Evolutionary conservation across 2,888 invertebrate species (phyloP).

Genomic region (Malthinus flaveolus): DNA sequence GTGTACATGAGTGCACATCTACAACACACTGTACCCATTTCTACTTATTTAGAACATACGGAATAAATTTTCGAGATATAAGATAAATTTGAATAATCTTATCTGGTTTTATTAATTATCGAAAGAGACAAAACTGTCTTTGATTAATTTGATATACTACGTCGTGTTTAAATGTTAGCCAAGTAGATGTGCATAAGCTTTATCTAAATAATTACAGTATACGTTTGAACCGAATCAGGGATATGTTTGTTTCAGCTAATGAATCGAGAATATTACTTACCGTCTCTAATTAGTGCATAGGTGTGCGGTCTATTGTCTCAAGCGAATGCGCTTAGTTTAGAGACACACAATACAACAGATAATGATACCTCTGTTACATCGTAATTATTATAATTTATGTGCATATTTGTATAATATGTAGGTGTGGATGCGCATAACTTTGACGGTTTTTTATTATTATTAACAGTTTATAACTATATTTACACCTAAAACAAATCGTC

Average conservation of each 20-base stretch:
- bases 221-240: slow-evolving; percentile 18
- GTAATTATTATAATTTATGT: slow-evolving; percentile 21
- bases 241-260: slow-evolving; percentile 22
- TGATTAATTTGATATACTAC: slow-evolving; percentile 26
- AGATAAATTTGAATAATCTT: slow-evolving; percentile 17
- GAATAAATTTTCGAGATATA: slow-evolving; percentile 10
- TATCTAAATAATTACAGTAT: slow-evolving; percentile 23
- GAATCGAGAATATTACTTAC: slow-evolving; percentile 23
- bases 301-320: slow-evolving; percentile 32
- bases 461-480: slow-evolving; percentile 9
- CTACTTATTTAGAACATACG: neutral
- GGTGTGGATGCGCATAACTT: slow-evolving; percentile 10
- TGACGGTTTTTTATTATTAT: slow-evolving; percentile 17
- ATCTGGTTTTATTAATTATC: slow-evolving; percentile 25
- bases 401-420: slow-evolving; percentile 17
- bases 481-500: slow-evolving; percentile 18
- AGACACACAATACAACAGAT: slow-evolving; percentile 19
- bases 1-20: too few relatives aligned
- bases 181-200: slow-evolving; percentile 18
- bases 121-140: slow-evolving; percentile 23
- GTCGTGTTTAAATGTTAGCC: slow-evolving; percentile 21
- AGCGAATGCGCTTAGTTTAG: slow-evolving; percentile 20
- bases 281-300: slow-evolving; percentile 33
- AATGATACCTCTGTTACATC: slow-evolving; percentile 20
- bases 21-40: too few relatives aligned